phyloP scores from a whole-genome alignment of 2,888 invertebrate species.

The Thecophora atra region DNA sequence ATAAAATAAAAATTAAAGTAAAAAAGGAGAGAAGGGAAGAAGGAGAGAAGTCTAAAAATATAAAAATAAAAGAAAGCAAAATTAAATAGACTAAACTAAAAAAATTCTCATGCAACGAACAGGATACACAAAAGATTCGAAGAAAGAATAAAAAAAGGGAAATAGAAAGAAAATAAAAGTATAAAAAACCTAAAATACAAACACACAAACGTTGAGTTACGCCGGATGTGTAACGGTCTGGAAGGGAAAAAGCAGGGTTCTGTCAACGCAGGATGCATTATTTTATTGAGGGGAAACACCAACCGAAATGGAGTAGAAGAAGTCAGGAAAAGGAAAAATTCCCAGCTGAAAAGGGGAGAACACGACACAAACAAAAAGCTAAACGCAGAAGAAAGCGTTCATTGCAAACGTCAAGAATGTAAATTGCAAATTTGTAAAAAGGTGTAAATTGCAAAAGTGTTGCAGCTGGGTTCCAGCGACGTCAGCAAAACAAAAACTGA shows the following conservation, averaged over 20 bases:
- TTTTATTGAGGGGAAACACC: conserved; percentile 21
- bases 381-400: conserved; percentile 22
- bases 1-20: conserved; percentile 13
- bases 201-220: not conserved
- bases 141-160: not conserved
- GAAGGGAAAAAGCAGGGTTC: conserved; percentile 11
- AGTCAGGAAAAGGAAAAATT: conserved; percentile 1
- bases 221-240: conserved; percentile 24
- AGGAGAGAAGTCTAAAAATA: conserved; percentile 1
- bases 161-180: not conserved
- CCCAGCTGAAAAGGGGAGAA: not conserved
- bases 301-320: conserved; percentile 20
- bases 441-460: conserved; percentile 15
- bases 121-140: not conserved
- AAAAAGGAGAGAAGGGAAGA: conserved; percentile 14
- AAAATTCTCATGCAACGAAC: not conserved
- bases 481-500: not conserved
- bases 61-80: conserved; percentile 14
- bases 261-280: conserved; percentile 34
- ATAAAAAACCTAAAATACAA: not conserved
- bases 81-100: conserved; percentile 26
- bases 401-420: conserved; percentile 28
- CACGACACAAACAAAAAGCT: conserved; percentile 9
- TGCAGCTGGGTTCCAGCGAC: not conserved
- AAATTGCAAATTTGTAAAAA: conserved; percentile 26